These are phyloP conservation scores for Papilio polyxenes DNA, from an alignment of 1,140 invertebrate genomes.

Conservation along the genomic window DNA sequence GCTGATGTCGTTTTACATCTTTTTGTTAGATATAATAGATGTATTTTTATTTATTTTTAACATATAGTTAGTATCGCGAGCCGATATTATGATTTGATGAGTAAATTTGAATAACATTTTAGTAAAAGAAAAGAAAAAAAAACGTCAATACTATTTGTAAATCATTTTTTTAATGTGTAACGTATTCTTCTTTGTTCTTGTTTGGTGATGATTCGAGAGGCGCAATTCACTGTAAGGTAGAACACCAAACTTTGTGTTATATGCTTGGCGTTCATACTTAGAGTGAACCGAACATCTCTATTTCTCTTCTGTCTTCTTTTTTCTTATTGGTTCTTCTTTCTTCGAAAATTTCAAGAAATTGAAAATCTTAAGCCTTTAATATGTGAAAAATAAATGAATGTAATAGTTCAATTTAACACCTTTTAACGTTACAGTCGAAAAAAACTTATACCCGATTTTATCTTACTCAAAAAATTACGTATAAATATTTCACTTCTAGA, in stretches of 20 bases:
- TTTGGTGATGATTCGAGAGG: conserved; percentile 50
- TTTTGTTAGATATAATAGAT: neutral
- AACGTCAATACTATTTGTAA: neutral
- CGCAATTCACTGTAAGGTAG: conserved; percentile 91
- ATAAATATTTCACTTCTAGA: too few species aligned
- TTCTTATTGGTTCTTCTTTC: conserved; percentile 41
- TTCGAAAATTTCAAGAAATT: conserved; percentile 2
- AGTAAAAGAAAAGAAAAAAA: too few species aligned
- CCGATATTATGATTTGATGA: too few species aligned
- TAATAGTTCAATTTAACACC: too few species aligned
- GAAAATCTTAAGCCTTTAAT: neutral
- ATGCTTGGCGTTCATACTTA: conserved; percentile 94
- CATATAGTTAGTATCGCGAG: neutral
- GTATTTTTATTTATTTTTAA: neutral
- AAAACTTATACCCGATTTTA: too few species aligned
- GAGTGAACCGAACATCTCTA: conserved; percentile 82
- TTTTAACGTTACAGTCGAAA: too few species aligned
- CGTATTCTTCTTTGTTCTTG: conserved; percentile 41
- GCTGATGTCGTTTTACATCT: neutral
- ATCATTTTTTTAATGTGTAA: neutral
- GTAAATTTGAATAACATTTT: too few species aligned
- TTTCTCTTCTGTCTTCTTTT: conserved; percentile 36
- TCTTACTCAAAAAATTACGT: too few species aligned
- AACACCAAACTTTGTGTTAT: conserved; percentile 90
- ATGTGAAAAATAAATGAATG: too few species aligned